Base-by-base conservation (phyloP, 2,113 vertebrate genomes). In the Rhinoderma darwinii region DNA sequence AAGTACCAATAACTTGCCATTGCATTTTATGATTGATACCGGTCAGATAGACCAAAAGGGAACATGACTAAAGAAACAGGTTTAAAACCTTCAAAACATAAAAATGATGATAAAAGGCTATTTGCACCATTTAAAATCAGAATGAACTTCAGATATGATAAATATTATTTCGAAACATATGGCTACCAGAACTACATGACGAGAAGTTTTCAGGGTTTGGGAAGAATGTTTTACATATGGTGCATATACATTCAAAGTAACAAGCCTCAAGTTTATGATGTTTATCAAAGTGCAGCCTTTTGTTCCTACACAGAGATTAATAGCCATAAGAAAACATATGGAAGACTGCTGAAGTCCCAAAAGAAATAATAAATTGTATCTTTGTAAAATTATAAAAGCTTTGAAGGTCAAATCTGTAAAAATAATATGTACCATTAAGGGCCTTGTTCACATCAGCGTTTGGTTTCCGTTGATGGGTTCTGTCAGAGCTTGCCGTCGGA, bases 201-300 rank as follows among this genome's bases (percentile, higher is more conserved):
- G 43, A 78, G n/a, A 47, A 1, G 75, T 78, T 35, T 78, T 47
- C 44, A 50, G 17, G 17, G 43, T 20, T 77, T 50, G 20, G 74
- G 41, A 47, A 32, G 3, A 50, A 77, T 27, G 27, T 3, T 78
- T 51, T 32, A 32, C 1, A 51, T 51, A 35, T 78, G 75, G 44
- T 78, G 75, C 27, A 78, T 35, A 78, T 78, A 78, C 75, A 78
- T 78, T 78, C 75, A 78, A 30, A 47, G 44, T 78, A 54, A 77
- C n/a, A 50, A 78, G 50, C 75, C 75, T 78, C 47, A 12, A 51
- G 11, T 51, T 0, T 25, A 78, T 47, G 75, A 47, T 32, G 44
- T 72, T 41, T 20, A 72, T 78, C 32, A 78, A 78, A 32, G 44
- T 78, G 47, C 44, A 51, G 47, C 44, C 75, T 32, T 54, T 12